Conservation (phyloP, 1,140 invertebrate species). For the Potamilus streckersoni region DNA sequence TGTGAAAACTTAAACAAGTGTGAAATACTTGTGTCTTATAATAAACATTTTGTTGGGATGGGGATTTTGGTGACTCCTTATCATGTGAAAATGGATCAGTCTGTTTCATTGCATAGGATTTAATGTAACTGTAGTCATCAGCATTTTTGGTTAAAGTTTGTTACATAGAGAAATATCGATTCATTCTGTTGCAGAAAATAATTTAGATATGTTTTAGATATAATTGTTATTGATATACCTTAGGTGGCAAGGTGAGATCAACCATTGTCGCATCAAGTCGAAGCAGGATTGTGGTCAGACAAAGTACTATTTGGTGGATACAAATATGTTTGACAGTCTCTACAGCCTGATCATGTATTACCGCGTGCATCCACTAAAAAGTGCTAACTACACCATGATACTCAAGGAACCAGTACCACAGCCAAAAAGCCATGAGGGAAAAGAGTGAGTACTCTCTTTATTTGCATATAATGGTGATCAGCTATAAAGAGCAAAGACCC, state of each 20-base stretch:
- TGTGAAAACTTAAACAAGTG: too few relatives aligned
- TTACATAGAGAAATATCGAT: too few relatives aligned
- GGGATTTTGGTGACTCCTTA: too few relatives aligned
- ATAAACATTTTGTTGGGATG: too few relatives aligned
- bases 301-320: conserved; percentile 92
- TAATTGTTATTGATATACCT: conserved; percentile 27
- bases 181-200: background rate
- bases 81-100: too few relatives aligned
- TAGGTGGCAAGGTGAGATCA: conserved; percentile 85
- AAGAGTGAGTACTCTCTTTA: conserved; percentile 72
- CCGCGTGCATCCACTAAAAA: conserved; percentile 84
- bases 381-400: conserved; percentile 88
- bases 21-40: too few relatives aligned
- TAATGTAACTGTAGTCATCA: too few relatives aligned
- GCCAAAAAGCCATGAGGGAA: conserved; percentile 91
- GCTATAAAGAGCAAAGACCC: too few relatives aligned
- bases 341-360: conserved; percentile 95
- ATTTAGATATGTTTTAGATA: background rate
- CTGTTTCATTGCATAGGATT: too few relatives aligned
- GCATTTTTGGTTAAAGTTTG: too few relatives aligned
- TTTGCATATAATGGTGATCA: too few relatives aligned
- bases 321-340: conserved; percentile 90
- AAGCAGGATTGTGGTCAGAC: conserved; percentile 88
- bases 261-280: conserved; percentile 91
- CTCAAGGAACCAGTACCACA: conserved; percentile 93